Evolutionary conservation across 1,140 invertebrate genomes (phyloP), one percentile per base, ranked within the genome.

Genomic region (Grapholita molesta): DNA sequence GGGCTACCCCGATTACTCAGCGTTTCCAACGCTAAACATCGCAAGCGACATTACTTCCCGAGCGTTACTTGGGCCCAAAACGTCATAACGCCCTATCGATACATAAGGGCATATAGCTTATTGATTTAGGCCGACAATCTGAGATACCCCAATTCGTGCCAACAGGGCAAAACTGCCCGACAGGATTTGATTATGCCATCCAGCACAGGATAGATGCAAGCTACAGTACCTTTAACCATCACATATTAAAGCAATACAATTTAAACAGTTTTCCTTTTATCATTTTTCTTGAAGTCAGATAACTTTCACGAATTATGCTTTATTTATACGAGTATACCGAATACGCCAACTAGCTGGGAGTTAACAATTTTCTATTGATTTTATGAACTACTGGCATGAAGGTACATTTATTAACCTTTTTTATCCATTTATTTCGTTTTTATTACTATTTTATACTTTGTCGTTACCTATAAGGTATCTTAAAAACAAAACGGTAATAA

Each of bases 181-280:
- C 73, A 80, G 75, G 78, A 83, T 88, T 85, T 82, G 79, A 85
- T 83, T 83, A 82, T 75, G 67, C 70, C 69, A 72, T 66, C 68
- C 57, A 57, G 69, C 9, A 32, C 55, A 7, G 55, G 55, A 32
- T 24, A 57, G 28, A 30, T 15, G 55, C 55, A 61, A 25, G 53
- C 52, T 23, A 30, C 12, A n/a, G n/a, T n/a, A n/a, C n/a, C 11
- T n/a, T 61, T 30, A 61, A 61, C 55, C 55, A 28, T 15, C 55
- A 61, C 55, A 61, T 61, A 61, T 61, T 61, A n/a, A 69, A 68
- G 64, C 69, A 70, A 71, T 70, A 77, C 71, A 72, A 72, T 68
- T 73, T 24, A 38, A 53, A 57, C 57, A 64, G 42, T 48, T 21
- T 18, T 21, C 42, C 42, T 18, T 48, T 48, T 48, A n/a, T 38